Evolutionary conservation across 2,888 invertebrate genomes (phyloP).

Genomic region (Pemphredon lugubris): DNA sequence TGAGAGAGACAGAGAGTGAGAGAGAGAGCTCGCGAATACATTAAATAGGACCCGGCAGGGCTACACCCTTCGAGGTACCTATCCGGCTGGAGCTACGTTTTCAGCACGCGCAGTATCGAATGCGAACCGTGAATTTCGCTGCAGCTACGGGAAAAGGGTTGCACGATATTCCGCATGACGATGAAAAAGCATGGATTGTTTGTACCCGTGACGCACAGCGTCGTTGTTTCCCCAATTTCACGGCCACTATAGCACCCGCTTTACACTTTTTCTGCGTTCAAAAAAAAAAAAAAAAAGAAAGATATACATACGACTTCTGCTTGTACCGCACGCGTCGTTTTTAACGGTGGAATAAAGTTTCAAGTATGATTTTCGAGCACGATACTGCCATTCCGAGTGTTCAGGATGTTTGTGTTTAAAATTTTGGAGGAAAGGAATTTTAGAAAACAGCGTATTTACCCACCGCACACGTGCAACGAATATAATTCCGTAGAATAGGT

Average conservation of each 20-base stretch:
- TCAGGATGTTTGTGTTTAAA: too few relatives aligned
- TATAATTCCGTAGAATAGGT: too few relatives aligned
- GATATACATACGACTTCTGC: neutral
- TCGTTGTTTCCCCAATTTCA: neutral
- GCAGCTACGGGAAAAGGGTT: slow-evolving; percentile 29
- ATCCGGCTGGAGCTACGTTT: slow-evolving; percentile 54
- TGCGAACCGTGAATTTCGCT: slow-evolving; percentile 45
- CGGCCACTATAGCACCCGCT: neutral
- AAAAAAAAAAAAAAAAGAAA: neutral
- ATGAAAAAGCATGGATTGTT: neutral
- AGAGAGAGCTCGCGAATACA: slow-evolving; percentile 32
- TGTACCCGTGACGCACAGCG: neutral
- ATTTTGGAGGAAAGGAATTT: too few relatives aligned
- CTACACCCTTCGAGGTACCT: slow-evolving; percentile 38
- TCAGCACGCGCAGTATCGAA: slow-evolving; percentile 56
- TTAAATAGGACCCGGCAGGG: slow-evolving; percentile 16
- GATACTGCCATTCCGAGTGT: too few relatives aligned
- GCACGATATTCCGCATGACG: neutral
- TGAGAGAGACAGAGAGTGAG: slow-evolving; percentile 1
- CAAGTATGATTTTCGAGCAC: too few relatives aligned
- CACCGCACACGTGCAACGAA: too few relatives aligned
- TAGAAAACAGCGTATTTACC: too few relatives aligned
- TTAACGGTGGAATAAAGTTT: too few relatives aligned
- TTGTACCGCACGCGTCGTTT: too few relatives aligned
- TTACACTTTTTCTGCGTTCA: neutral